Percentiles rank a stretch among this genome's conserved stretches.
Evolutionary conservation across 2,888 invertebrate genomes (phyloP).

Genomic region (Mimachlamys varia): DNA sequence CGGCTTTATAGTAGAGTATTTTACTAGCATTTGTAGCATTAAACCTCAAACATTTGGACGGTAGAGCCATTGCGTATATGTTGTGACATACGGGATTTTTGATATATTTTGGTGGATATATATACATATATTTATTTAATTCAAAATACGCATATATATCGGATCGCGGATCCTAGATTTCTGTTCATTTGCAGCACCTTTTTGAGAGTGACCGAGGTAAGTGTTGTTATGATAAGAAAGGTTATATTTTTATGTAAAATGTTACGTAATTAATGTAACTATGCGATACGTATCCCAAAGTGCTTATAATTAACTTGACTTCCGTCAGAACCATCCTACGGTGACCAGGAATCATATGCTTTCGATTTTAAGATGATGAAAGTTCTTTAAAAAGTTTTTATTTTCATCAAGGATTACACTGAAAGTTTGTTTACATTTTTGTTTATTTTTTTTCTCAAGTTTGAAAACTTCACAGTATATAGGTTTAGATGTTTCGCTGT

Average conservation of each 20-base stretch:
- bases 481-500: neutral
- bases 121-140: neutral
- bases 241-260: neutral
- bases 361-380: neutral
- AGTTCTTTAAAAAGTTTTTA: neutral
- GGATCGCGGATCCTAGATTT: neutral
- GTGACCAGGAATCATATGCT: neutral
- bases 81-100: neutral
- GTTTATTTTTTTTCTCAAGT: neutral
- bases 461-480: neutral
- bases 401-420: neutral
- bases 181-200: neutral
- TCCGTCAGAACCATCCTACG: neutral
- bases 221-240: neutral
- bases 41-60: neutral
- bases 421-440: neutral
- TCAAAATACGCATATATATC: neutral
- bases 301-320: neutral
- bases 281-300: neutral
- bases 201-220: neutral
- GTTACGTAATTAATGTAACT: neutral
- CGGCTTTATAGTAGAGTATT: neutral
- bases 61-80: neutral
- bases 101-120: neutral
- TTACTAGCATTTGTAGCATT: conserved; percentile 19